Base-by-base conservation (phyloP, 2,113 vertebrate species). In the Calyptommatus sinebrachiatus region DNA sequence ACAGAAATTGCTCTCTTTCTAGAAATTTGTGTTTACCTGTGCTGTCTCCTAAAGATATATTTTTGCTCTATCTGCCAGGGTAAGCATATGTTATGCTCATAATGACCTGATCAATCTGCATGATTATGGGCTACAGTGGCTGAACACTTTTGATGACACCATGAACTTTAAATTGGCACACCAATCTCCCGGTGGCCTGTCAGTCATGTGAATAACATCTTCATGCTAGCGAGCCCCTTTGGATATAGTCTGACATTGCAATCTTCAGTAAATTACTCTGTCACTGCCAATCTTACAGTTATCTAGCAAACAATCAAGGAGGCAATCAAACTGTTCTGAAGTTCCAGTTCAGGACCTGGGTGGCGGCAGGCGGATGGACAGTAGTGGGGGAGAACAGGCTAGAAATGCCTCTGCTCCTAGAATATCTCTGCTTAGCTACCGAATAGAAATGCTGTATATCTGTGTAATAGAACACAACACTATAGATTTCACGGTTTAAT, bases 251-350 rank as follows among this genome's bases (percentile, higher is more conserved):
- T 95, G 94, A 94, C 94, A 95, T 90, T 85, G 93, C 94, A 95
- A 95, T 96, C 94, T 95, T 90, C 94, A 94, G 93, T 93, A 95
- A 95, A 96, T 95, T 95, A 94, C 94, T 90, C 94, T 94, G 95
- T 93, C 95, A 92, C 94, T 93, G 94, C 94, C 95, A 94, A 95
- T 95, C 93, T 91, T 90, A 83, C 91, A 82, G 93, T 94, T 94
- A 94, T 95, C 95, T 94, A 85, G 88, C 93, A 94, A 95, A 94
- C 95, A 95, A 96, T 95, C 94, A 94, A 92, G 94, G 88, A 92
- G 89, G 92, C 94, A 94, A 96, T 95, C 94, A 94, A 91, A 94
- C 90, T 85, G 85, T 84, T 92, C 92, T 89, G 93, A 94, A 94
- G 90, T 92, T 91, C 93, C 88, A 86, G 93, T 91, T 94, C 92